Base-by-base conservation (phyloP, 2,113 vertebrate species). In the Sorex araneus region DNA sequence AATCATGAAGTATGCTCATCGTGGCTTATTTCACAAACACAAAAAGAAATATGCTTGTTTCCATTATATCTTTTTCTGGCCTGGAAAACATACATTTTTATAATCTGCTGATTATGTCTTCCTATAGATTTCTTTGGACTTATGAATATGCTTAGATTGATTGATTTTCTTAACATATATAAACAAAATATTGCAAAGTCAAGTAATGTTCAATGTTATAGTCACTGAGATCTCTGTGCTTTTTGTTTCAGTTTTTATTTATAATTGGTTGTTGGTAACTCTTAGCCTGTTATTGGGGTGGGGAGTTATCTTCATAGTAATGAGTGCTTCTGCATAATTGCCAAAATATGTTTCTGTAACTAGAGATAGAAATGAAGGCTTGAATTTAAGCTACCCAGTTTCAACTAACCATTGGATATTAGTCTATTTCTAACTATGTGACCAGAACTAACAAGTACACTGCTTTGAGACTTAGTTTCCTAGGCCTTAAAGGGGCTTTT, bases 81-180 rank as follows among this genome's bases (percentile, higher is more conserved):
- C 79, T 74, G 57, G 21, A 30, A 73, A 78, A 84, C 19, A 0
- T 69, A 60, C 84, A 16, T 79, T 75, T 71, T 34, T 79, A 67
- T 73, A 87, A 3, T 60, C 5, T 0, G 57, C 45, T 36, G 69
- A 4, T 66, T 43, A 45, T 36, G 43, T 45, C 28, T 89, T 87
- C 63, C 3, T 82, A 21, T 32, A 50, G 30, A 50, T 88, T 89
- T 28, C 76, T 71, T 85, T 78, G 32, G 91, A 83, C 28, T 18
- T 85, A 6, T 45, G 66, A 79, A 47, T 75, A 40, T 34, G 12
- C 18, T 60, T 60, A 60, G 57, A 23, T 23, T 60, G 45, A 47
- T 47, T 47, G 47, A 50, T 50, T 50, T 50, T 50, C 47, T 50
- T 50, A 50, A 50, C 13, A 50, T 50, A 50, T 50, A 50, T 10